Base-by-base conservation (phyloP, 2,888 invertebrate species). In the Lepidonotus clava region DNA sequence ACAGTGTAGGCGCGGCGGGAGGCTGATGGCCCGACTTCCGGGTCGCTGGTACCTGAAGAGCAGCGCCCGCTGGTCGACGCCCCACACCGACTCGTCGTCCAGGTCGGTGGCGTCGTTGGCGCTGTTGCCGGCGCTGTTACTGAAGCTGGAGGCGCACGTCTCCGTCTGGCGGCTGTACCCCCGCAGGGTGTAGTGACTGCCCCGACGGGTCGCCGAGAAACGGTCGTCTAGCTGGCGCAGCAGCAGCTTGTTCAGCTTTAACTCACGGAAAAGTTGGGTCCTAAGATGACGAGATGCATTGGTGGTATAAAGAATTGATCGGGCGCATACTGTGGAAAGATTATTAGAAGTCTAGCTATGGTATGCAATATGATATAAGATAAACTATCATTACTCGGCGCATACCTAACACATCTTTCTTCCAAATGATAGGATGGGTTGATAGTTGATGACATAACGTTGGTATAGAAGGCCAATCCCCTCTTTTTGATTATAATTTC, bases 211-310 rank as follows among this genome's bases (percentile, higher is more conserved):
- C 2, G 92, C 92, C 0, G 92, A 93, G 53, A 90, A 90, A 11
- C 92, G 87, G 80, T 93, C 93, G 84, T 93, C 93, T 32, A 94
- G 89, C 8, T 93, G 92, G 6, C 94, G 91, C 36, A 93, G 90
- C 36, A 94, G 88, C 61, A 94, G 90, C 89, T 93, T 94, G 88
- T 93, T 92, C 76, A 94, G 89, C 88, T 94, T 94, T 86, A 94
- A 91, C 87, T 94, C 94, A 14, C 94, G 91, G 89, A 94, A 94
- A 4, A 87, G 51, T 18, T 61, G 38, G 5, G 87, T 80, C 41
- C 87, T 87, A 46, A n/a, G 24, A n/a, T n/a, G n/a, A n/a, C n/a
- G n/a, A n/a, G n/a, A n/a, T n/a, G n/a, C n/a, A n/a, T n/a, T n/a
- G n/a, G n/a, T n/a, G n/a, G n/a, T n/a, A n/a, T n/a, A n/a, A n/a